These are phyloP conservation scores for Harpalus rubripes DNA, from an alignment of 2,888 invertebrate genomes.

Conservation along the genomic window DNA sequence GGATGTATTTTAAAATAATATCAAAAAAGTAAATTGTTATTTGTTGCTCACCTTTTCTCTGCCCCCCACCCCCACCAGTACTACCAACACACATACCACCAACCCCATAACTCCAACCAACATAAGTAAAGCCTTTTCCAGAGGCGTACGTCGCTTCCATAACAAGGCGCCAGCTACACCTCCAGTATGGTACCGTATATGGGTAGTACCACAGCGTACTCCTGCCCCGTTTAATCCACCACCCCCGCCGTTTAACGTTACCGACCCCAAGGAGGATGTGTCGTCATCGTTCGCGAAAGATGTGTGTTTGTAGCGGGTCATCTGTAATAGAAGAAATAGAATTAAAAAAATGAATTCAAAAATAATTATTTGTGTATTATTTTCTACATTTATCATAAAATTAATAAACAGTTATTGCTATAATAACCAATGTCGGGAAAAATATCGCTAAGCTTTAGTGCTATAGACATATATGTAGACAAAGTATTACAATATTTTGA, in stretches of 20 bases:
- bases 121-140: constrained; percentile 86
- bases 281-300: constrained; percentile 90
- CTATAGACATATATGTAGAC: too few species aligned
- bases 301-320: constrained; percentile 93
- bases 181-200: constrained; percentile 89
- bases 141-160: constrained; percentile 86
- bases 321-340: constrained; percentile 79
- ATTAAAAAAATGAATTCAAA: too few species aligned
- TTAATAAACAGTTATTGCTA: too few species aligned
- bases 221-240: not conserved
- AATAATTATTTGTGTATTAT: too few species aligned
- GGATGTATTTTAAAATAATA: too few species aligned
- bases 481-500: too few species aligned
- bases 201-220: constrained; percentile 88
- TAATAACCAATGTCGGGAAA: too few species aligned
- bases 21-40: too few species aligned
- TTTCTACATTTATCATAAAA: too few species aligned
- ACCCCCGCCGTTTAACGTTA: constrained; percentile 86
- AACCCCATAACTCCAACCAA: constrained; percentile 80
- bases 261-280: constrained; percentile 89
- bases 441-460: too few species aligned
- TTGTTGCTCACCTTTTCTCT: constrained; percentile 77
- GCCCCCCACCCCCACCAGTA: constrained; percentile 80
- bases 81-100: constrained; percentile 81
- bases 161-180: constrained; percentile 85